Evolutionary conservation across 2,888 invertebrate species (phyloP), one percentile per base, ranked within the genome.

Genomic region (Napeogenes sylphis): DNA sequence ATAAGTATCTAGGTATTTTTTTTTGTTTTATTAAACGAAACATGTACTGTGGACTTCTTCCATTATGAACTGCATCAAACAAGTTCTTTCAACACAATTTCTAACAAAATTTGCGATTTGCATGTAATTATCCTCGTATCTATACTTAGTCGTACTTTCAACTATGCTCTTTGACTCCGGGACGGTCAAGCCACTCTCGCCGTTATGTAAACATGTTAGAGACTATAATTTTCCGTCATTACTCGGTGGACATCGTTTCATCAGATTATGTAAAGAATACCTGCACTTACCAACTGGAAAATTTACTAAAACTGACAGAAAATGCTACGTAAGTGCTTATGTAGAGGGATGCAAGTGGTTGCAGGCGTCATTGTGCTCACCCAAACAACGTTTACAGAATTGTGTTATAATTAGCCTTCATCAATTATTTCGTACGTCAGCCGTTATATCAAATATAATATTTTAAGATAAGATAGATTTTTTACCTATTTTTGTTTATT

Each of bases 121-220:
- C 63, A 67, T 66, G 60, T 62, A 70, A 72, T 71, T 70, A 71
- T 65, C 66, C 35, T 6, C 66, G 64, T 58, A 55, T 55, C 57
- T 46, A 55, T 56, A 55, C 46, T 45, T 14, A 56, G 14, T 14
- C 13, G 58, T 56, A 55, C 66, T 68, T 61, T 68, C 64, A 54
- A 62, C 60, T 63, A 42, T 69, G 71, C 70, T 65, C 71, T 71
- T 67, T 68, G 66, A 63, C 70, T 59, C 46, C 45, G 58, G 57
- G 38, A 64, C 45, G 58, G 56, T 65, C 63, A 21, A 30, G 45
- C 42, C 8, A 60, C 63, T 66, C 68, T 65, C 67, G 57, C 66
- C 63, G 59, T 69, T 70, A 68, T 66, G 62, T 62, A 69, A 70
- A 61, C 51, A 47, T 42, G 12, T 4, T 56, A 56, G 45, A 46